Base-by-base conservation (phyloP, 2,888 invertebrate species). In the Shargacucullia verbasci region DNA sequence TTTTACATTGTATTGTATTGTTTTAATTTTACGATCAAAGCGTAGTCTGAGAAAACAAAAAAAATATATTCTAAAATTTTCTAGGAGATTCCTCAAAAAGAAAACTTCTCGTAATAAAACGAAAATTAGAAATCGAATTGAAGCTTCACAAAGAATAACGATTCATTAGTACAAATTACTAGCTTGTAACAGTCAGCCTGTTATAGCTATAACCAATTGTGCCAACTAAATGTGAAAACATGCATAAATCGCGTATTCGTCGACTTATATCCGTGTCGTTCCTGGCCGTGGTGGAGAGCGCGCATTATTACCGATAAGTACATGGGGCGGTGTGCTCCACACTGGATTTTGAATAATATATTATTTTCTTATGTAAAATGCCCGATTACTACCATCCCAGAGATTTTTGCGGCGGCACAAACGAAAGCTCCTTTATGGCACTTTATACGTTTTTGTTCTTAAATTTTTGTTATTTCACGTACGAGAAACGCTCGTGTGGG, bases 361-460 rank as follows among this genome's bases (percentile, higher is more conserved):
- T 93, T 90, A 92, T 92, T 92, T 93, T 92, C 92, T 88, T 93
- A 93, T 93, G 93, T 91, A 92, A 93, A 93, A 93, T 92, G 91
- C 86, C 90, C 94, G 93, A 93, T 93, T 92, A 92, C 90, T 87
- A 81, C 89, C 91, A 88, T 87, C 89, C 83, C 80, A 78, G 89
- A 92, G 92, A 92, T 93, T 91, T 91, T 84, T 85, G 84, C 81
- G 84, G 77, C 79, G 79, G 81, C 86, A 87, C 87, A 88, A 84
- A 88, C 81, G 76, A 89, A 88, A 90, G 85, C 89, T 89, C 89
- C 80, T 93, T 93, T 92, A 92, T 90, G 87, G 85, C 85, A 85
- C 87, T 91, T 91, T 88, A 89, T 92, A 89, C 82, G 86, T 90
- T 89, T 89, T 88, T 89, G 85, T 90, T 89, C 86, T 89, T 87